These are phyloP conservation scores for Hipposideros larvatus DNA, from an alignment of 2,797 vertebrate species.

Conservation along the genomic window DNA sequence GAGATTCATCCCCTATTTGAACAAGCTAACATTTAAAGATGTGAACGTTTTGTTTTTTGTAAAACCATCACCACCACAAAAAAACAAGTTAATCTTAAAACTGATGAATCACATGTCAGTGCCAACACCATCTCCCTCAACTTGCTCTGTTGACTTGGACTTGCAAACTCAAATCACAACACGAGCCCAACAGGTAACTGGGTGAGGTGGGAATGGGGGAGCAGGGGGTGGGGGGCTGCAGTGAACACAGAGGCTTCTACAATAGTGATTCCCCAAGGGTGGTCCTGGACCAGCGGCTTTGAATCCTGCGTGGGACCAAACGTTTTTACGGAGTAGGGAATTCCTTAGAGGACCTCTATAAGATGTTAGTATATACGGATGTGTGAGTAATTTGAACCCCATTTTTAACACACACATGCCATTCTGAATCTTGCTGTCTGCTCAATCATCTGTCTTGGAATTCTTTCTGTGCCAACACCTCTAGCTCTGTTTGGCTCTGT, in stretches of 20 bases:
- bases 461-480: not conserved
- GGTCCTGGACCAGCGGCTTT: not conserved
- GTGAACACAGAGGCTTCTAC: not conserved
- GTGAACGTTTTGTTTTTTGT: not conserved
- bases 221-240: not conserved
- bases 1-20: not conserved
- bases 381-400: not conserved
- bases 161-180: not conserved
- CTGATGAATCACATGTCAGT: fast-evolving
- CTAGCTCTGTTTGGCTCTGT: not conserved
- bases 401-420: not conserved
- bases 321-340: not conserved
- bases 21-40: not conserved
- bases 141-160: not conserved
- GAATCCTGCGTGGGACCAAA: not conserved
- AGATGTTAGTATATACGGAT: not conserved
- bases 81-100: not conserved
- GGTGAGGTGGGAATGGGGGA: not conserved
- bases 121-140: not conserved
- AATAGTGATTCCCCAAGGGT: not conserved
- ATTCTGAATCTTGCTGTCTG: not conserved
- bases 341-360: not conserved
- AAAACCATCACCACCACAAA: not conserved
- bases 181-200: not conserved
- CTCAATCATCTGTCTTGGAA: not conserved